These are phyloP conservation scores for Taxidea taxus DNA, from an alignment of 2,113 vertebrate genomes.

Conservation along the genomic window DNA sequence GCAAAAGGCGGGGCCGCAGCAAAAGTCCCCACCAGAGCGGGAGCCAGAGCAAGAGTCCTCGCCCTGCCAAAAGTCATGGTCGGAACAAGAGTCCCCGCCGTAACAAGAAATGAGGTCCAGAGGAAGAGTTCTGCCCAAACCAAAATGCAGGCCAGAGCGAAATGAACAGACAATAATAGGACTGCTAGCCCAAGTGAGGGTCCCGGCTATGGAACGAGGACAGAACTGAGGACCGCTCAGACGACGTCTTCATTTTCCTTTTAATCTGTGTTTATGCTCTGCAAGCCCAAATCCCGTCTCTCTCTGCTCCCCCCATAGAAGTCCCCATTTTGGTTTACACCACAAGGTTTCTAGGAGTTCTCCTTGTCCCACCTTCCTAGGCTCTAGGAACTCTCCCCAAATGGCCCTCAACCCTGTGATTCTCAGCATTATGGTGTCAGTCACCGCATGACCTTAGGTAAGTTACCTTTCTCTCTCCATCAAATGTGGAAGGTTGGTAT, in stretches of 20 bases:
- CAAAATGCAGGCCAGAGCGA: neutral
- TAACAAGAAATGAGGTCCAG: neutral
- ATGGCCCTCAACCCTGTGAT: neutral
- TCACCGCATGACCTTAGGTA: slow-evolving; percentile 6
- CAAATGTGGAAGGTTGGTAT: neutral
- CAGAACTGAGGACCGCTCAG: neutral
- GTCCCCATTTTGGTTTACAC: neutral
- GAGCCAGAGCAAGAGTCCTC: slow-evolving; percentile 6
- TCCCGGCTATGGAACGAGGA: neutral
- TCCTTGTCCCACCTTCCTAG: slow-evolving; percentile 2
- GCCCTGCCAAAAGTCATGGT: neutral
- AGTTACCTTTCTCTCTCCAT: slow-evolving; percentile 7
- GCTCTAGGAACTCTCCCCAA: slow-evolving; percentile 3
- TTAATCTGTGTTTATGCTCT: neutral
- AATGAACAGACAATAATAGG: neutral
- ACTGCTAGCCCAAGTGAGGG: neutral
- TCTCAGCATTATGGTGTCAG: neutral
- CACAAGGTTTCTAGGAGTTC: neutral
- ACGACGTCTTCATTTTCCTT: neutral
- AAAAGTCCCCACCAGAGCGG: neutral
- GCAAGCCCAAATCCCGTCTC: neutral
- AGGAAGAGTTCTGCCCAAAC: slow-evolving; percentile 15
- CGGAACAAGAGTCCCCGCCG: neutral
- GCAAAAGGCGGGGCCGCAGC: neutral
- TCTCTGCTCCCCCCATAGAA: neutral